Percentiles rank a stretch among this genome's conserved stretches.
phyloP scores from a whole-genome alignment of 2,888 invertebrate genomes.

The Aelia acuminata region DNA sequence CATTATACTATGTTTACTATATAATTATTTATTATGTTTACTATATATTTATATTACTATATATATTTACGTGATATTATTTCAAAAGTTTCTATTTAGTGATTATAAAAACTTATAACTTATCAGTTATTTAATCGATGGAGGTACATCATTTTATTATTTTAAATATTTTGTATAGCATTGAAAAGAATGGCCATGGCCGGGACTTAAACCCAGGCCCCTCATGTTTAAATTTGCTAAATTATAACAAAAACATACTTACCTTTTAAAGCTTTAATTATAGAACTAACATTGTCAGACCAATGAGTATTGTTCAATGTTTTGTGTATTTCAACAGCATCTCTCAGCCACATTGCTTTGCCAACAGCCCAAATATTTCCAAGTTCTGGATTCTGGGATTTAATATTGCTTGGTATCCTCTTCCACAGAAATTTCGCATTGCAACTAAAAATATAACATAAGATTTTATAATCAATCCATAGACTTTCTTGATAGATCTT shows the following conservation, averaged over 20 bases:
- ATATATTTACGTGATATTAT: too few species aligned
- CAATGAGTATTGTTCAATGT: conserved; percentile 81
- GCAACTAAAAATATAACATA: conserved; percentile 74
- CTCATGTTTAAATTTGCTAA: too few species aligned
- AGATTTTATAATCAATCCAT: background rate
- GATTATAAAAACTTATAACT: too few species aligned
- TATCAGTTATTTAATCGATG: too few species aligned
- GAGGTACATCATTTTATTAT: too few species aligned
- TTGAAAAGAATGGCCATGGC: too few species aligned
- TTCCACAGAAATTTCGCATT: conserved; percentile 96
- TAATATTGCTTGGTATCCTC: conserved; percentile 84
- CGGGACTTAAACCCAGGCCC: too few species aligned
- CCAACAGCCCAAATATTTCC: conserved; percentile 86
- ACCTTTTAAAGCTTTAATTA: conserved; percentile 88
- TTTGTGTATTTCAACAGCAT: conserved; percentile 85
- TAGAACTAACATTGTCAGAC: conserved; percentile 83
- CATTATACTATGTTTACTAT: too few species aligned
- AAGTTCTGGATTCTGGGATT: conserved; percentile 81
- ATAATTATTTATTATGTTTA: too few species aligned
- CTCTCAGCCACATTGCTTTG: conserved; percentile 87
- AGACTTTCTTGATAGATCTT: background rate
- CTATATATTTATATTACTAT: too few species aligned
- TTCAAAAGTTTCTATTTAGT: too few species aligned
- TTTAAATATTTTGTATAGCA: too few species aligned
- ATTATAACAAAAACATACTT: conserved; percentile 66